Percentiles rank a stretch among this genome's conserved stretches.
Conservation (phyloP, 1,140 invertebrate genomes). For the Carcinoscorpius rotundicauda region DNA sequence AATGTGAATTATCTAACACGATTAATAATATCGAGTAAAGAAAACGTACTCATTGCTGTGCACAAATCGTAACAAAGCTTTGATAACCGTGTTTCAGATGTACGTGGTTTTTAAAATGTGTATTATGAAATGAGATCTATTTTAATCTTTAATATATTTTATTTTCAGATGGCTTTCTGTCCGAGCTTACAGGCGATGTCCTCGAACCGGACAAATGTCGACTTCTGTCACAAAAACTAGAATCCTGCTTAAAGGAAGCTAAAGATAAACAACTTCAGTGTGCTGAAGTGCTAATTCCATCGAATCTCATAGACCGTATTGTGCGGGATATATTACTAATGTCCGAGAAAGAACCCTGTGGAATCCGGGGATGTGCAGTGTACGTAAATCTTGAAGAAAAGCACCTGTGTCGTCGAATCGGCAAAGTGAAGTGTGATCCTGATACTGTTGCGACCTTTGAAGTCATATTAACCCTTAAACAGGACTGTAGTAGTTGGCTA, state of each 20-base stretch:
- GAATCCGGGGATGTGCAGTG: conserved; percentile 43
- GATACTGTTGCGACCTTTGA: conserved; percentile 73
- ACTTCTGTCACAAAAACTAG: conserved; percentile 40
- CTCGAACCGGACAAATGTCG: no score
- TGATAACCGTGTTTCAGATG: no score
- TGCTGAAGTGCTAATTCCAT: conserved; percentile 58
- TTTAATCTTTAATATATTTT: no score
- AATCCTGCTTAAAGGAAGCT: conserved; percentile 57
- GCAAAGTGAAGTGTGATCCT: conserved; percentile 62
- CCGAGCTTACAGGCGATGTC: no score
- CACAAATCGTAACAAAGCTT: no score
- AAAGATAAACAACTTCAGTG: conserved; percentile 55
- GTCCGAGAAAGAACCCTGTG: conserved; percentile 72
- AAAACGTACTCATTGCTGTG: no score
- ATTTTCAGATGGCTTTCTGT: no score
- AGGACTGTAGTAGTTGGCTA: conserved; percentile 61
- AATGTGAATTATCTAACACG: no score
- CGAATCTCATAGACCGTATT: conserved; percentile 57
- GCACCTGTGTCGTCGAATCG: conserved; percentile 38
- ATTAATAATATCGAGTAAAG: no score
- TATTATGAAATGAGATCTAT: no score
- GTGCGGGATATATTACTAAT: conserved; percentile 58
- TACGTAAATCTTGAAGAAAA: conserved; percentile 29
- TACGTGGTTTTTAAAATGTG: no score
- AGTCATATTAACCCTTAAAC: conserved; percentile 65